Conservation (phyloP, 2,888 invertebrate species). For the Latrodectus elegans region DNA sequence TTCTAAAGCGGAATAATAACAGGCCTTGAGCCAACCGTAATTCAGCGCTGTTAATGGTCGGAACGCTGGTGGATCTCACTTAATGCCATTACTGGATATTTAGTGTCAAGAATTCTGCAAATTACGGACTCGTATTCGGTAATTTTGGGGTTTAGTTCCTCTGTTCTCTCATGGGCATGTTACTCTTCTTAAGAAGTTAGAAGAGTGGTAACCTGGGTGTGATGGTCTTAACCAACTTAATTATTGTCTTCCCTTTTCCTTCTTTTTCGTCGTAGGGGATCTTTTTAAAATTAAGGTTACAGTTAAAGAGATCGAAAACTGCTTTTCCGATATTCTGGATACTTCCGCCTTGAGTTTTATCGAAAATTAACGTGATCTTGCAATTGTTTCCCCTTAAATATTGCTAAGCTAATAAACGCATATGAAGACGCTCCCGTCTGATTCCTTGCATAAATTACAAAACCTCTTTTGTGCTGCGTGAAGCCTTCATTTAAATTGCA, state of each 20-base stretch:
- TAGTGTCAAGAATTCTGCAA: slow-evolving; percentile 65
- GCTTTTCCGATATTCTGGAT: slow-evolving; percentile 54
- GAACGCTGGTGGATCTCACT: slow-evolving; percentile 41
- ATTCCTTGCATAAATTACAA: too few relatives aligned
- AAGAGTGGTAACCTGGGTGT: slow-evolving; percentile 8
- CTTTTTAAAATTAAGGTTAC: background rate
- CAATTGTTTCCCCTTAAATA: background rate
- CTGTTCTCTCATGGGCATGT: background rate
- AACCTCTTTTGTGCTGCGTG: too few relatives aligned
- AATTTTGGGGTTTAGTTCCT: slow-evolving; percentile 47
- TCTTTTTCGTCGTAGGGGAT: background rate
- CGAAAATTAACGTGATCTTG: background rate
- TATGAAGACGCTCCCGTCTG: too few relatives aligned
- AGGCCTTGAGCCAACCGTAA: slow-evolving; percentile 41
- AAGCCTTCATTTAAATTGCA: too few relatives aligned
- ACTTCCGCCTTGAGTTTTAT: background rate
- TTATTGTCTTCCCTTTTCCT: slow-evolving; percentile 27
- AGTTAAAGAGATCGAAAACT: slow-evolving; percentile 1
- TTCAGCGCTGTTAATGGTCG: slow-evolving; percentile 50
- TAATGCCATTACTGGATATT: slow-evolving; percentile 68
- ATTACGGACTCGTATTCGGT: slow-evolving; percentile 50
- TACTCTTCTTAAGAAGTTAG: slow-evolving; percentile 12
- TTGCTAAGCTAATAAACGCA: too few relatives aligned
- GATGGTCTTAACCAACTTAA: slow-evolving; percentile 54
- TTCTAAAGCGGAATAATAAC: slow-evolving; percentile 60